phyloP scores from a whole-genome alignment of 2,888 invertebrate genomes.

The Spisula solida region DNA sequence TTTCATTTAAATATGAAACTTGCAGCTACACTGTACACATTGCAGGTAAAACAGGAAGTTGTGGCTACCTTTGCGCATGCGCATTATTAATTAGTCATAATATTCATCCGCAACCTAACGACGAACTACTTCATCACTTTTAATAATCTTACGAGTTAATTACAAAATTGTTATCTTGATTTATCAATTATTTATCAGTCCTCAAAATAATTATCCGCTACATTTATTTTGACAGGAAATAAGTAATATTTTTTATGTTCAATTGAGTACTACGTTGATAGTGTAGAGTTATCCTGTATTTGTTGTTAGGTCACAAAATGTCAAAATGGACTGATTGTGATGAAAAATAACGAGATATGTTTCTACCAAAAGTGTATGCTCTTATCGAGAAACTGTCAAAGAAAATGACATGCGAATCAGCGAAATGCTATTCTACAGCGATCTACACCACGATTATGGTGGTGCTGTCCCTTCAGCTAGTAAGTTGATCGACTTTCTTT shows the following conservation, averaged over 20 bases:
- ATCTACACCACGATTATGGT: slow-evolving; percentile 80
- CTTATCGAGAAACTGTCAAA: slow-evolving; percentile 58
- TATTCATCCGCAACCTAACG: slow-evolving; percentile 47
- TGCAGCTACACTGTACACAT: neutral
- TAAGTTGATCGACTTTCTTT: slow-evolving; percentile 68
- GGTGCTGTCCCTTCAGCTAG: slow-evolving; percentile 80
- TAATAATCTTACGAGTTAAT: neutral
- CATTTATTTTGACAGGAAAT: neutral
- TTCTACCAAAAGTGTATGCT: slow-evolving; percentile 41
- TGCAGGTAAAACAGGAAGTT: slow-evolving; percentile 16
- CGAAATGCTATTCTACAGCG: slow-evolving; percentile 79
- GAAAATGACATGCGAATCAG: slow-evolving; percentile 72
- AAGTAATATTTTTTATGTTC: neutral
- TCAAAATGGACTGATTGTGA: slow-evolving; percentile 54
- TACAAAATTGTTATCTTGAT: neutral
- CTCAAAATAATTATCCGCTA: neutral
- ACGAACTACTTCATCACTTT: slow-evolving; percentile 28
- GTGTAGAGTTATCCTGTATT: slow-evolving; percentile 37
- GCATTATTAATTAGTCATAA: slow-evolving; percentile 24
- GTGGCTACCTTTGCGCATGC: slow-evolving; percentile 37
- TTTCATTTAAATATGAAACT: neutral
- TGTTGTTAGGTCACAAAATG: slow-evolving; percentile 47
- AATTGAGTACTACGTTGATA: neutral
- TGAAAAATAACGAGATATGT: slow-evolving; percentile 44
- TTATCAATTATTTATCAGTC: neutral